Evolutionary conservation across 2,797 vertebrate genomes (phyloP), one percentile per base, ranked within the genome.

Genomic region (Tokudaia tokunoshimensis): DNA sequence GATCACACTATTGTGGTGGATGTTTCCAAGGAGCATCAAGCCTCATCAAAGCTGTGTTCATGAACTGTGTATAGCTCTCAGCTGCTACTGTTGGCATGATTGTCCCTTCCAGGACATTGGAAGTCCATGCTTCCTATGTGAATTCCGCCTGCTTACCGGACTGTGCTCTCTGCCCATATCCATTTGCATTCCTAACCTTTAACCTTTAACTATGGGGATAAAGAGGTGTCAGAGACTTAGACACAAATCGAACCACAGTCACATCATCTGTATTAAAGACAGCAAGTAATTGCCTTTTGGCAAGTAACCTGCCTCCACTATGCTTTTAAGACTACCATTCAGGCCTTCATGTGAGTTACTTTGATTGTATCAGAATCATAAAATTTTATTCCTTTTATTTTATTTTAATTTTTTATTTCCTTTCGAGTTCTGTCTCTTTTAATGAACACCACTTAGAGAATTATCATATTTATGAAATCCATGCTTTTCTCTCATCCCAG

Each of bases 361-460:
- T 72, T 22, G n/a, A 37, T 86, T 67, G 8, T 26, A 80, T 75
- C 52, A 57, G 82, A 92, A 41, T 41, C 41, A 41, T 41, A 41
- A 41, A 2, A 41, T 41, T 41, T 41, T 41, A 41, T 41, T 41
- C 41, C 41, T 41, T 41, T 41, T 41, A 41, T 41, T 41, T 41
- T 41, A 41, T 41, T 41, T 41, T n/a, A n/a, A n/a, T n/a, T n/a
- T n/a, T n/a, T n/a, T n/a, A n/a, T n/a, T n/a, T 92, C 88, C 84
- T 80, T 94, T 52, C 24, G 91, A 79, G 50, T 90, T 59, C 22
- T 75, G n/a, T 89, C n/a, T 88, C 88, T 85, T 93, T 63, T 74
- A 86, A 95, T 65, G 94, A 89, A 86, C 20, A 88, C 80, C 92
- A 59, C 80, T 82, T 59, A 79, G 76, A 92, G 52, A 95, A 94